These are phyloP conservation scores for Omphaloscelis lunosa DNA, from an alignment of 2,888 invertebrate species.

Conservation along the genomic window DNA sequence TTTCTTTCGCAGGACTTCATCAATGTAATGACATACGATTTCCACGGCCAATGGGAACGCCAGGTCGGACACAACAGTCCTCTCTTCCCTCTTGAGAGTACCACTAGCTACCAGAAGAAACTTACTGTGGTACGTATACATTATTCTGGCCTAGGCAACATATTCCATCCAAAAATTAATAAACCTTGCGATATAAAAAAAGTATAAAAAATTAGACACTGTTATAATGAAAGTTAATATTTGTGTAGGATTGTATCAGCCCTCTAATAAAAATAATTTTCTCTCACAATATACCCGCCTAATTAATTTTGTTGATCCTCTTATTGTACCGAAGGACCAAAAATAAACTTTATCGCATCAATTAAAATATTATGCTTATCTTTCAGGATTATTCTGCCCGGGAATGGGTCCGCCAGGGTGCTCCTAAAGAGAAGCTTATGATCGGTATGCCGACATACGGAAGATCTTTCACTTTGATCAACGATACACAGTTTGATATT, in stretches of 20 bases:
- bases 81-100: constrained; percentile 96
- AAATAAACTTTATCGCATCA: constrained; percentile 3
- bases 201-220: not conserved
- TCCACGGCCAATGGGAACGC: constrained; percentile 98
- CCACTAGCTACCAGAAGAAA: constrained; percentile 97
- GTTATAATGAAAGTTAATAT: constrained; percentile 26
- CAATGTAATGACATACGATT: constrained; percentile 98
- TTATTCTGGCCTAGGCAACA: not conserved
- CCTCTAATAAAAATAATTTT: constrained; percentile 6
- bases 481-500: constrained; percentile 97
- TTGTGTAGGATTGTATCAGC: constrained; percentile 32
- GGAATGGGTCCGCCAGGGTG: constrained; percentile 98
- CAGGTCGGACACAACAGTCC: constrained; percentile 98
- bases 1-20: constrained; percentile 93
- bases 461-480: constrained; percentile 96
- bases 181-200: constrained; percentile 3
- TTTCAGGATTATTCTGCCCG: constrained; percentile 96
- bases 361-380: constrained; percentile 48
- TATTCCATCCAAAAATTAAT: not conserved
- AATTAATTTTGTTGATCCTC: constrained; percentile 29
- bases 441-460: constrained; percentile 99
- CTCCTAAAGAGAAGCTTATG: constrained; percentile 98
- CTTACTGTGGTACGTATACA: constrained; percentile 94
- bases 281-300: constrained; percentile 3
- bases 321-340: not conserved